A percentile compares a stretch with the other conserved stretches of the same genome.
These are phyloP conservation scores for Belgica antarctica DNA, from an alignment of 2,888 invertebrate species.

Conservation along the genomic window DNA sequence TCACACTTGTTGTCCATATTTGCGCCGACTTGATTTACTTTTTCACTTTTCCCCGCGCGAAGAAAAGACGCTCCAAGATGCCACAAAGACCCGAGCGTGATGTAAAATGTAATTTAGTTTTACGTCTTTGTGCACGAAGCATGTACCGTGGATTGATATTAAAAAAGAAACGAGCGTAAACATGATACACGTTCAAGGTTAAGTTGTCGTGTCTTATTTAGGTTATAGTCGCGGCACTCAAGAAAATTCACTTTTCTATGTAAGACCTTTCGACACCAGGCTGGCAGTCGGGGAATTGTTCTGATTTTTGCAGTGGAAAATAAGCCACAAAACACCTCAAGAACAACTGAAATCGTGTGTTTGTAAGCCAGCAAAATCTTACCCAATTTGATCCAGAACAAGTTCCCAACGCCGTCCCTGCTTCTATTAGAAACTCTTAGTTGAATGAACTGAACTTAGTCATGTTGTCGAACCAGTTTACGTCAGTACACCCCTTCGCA, in stretches of 20 bases:
- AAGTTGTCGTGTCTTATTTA: conserved; percentile 6
- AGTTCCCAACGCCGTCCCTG: too few relatives aligned
- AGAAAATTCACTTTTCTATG: background rate
- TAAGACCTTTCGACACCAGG: conserved; percentile 7
- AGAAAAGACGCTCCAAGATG: background rate
- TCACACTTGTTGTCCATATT: background rate
- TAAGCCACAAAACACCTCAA: too few relatives aligned
- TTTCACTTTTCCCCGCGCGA: background rate
- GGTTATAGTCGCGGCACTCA: conserved; percentile 11
- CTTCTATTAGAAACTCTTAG: too few relatives aligned
- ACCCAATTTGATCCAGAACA: too few relatives aligned
- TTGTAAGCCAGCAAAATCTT: too few relatives aligned
- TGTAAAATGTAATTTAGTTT: background rate
- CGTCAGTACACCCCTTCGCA: too few relatives aligned
- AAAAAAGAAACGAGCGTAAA: conserved; percentile 4
- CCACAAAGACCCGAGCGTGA: background rate
- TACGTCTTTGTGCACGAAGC: background rate
- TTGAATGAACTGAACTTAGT: too few relatives aligned
- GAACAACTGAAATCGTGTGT: too few relatives aligned
- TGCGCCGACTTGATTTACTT: background rate
- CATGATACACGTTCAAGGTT: conserved; percentile 6
- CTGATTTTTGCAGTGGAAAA: too few relatives aligned
- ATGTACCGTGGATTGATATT: background rate
- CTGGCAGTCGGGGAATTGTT: too few relatives aligned
- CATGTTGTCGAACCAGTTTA: too few relatives aligned